Conservation (phyloP, 2,797 vertebrate species). For the Psittacula echo region DNA sequence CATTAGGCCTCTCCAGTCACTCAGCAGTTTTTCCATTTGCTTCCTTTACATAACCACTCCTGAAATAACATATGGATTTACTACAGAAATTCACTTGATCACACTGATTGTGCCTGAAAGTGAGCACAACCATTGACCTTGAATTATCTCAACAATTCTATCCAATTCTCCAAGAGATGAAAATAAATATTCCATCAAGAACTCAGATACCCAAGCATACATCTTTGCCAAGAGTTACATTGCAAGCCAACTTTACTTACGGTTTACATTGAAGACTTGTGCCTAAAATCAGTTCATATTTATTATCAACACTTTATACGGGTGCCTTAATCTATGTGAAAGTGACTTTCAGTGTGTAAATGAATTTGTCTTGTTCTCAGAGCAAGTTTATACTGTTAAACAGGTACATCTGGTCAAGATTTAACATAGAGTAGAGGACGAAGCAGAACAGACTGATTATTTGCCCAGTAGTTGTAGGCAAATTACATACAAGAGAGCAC, state of each 20-base stretch:
- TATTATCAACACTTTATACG: background rate
- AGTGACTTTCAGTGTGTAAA: background rate
- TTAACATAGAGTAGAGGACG: conserved; percentile 15
- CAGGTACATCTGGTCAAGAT: conserved; percentile 24
- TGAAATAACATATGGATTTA: conserved; percentile 32
- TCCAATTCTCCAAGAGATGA: background rate
- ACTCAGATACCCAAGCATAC: background rate
- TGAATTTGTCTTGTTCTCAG: background rate
- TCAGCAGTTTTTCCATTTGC: background rate
- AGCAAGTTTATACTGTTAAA: conserved; percentile 10
- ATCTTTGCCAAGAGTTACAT: fast-evolving
- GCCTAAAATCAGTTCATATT: background rate
- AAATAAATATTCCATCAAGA: background rate
- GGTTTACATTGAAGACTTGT: background rate
- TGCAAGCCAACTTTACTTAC: background rate
- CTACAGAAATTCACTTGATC: background rate
- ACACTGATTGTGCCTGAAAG: background rate
- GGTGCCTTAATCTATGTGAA: background rate
- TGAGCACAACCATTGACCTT: background rate
- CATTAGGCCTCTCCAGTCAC: background rate
- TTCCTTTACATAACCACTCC: background rate
- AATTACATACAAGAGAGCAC: background rate
- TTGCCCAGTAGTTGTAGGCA: background rate
- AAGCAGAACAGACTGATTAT: background rate
- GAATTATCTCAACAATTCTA: background rate